phyloP scores from a whole-genome alignment of 35 echinoderm and acorn worm species.

The Stichopus chloronotus region DNA sequence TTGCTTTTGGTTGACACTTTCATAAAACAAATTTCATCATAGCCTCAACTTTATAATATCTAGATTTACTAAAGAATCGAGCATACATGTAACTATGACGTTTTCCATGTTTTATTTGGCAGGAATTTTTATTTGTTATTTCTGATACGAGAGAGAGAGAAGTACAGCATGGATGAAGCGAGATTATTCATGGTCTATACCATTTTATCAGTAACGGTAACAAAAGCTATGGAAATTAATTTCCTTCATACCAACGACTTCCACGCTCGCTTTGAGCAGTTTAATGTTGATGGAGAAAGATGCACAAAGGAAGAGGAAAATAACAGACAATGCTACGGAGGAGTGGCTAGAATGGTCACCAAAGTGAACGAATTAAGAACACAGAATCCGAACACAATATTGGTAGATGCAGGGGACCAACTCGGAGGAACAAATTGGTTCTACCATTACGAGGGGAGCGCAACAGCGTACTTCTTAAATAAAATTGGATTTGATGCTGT shows the following conservation, averaged over 20 bases:
- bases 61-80: too few relatives aligned
- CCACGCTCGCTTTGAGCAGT: slow-evolving; percentile 67
- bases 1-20: too few relatives aligned
- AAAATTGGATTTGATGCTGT: slow-evolving; percentile 80
- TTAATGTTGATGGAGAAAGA: slow-evolving; percentile 17
- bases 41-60: too few relatives aligned
- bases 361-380: slow-evolving; percentile 63
- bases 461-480: slow-evolving; percentile 81
- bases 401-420: slow-evolving; percentile 85
- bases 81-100: too few relatives aligned
- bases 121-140: too few relatives aligned
- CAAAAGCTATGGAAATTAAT: not conserved
- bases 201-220: too few relatives aligned
- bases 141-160: too few relatives aligned
- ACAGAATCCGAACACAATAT: slow-evolving; percentile 59
- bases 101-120: too few relatives aligned
- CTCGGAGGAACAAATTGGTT: slow-evolving; percentile 86
- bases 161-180: too few relatives aligned
- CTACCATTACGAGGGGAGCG: slow-evolving; percentile 71
- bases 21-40: too few relatives aligned
- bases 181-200: too few relatives aligned
- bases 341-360: slow-evolving; percentile 64
- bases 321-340: slow-evolving; percentile 62
- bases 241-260: slow-evolving; percentile 86
- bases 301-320: slow-evolving; percentile 58